These are phyloP conservation scores for Axis porcinus DNA, from an alignment of 2,113 vertebrate species.

Conservation along the genomic window DNA sequence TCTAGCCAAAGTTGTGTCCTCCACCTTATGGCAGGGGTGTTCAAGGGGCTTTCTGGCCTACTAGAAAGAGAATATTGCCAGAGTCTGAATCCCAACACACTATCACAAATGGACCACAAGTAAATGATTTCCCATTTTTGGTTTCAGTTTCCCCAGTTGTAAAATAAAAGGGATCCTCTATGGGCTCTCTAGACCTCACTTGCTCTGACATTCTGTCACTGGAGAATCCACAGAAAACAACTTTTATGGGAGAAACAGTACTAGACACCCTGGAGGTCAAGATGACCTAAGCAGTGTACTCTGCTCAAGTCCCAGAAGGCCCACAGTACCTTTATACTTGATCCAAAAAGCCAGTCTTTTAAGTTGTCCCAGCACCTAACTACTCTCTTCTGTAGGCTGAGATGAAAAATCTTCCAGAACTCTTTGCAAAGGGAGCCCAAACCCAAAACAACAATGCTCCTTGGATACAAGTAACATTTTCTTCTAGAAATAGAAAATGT, in stretches of 20 bases:
- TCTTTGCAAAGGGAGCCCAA: slow-evolving; percentile 50
- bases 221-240: background rate
- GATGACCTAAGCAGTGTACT: slow-evolving; percentile 1
- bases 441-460: slow-evolving; percentile 62
- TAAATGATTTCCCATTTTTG: background rate
- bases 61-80: background rate
- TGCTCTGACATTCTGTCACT: background rate
- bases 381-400: background rate
- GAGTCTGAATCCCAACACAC: background rate
- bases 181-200: background rate
- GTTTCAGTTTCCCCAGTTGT: background rate
- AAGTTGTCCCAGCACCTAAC: background rate
- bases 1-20: background rate
- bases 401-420: slow-evolving; percentile 35
- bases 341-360: slow-evolving; percentile 9
- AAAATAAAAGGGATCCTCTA: background rate
- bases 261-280: background rate
- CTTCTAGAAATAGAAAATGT: slow-evolving; percentile 73
- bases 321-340: background rate
- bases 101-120: background rate
- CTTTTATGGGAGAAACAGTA: slow-evolving; percentile 24
- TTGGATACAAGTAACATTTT: slow-evolving; percentile 72
- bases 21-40: background rate
- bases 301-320: background rate
- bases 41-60: background rate